phyloP scores from a whole-genome alignment of 2,113 vertebrate species.

The Lycocorax pyrrhopterus region DNA sequence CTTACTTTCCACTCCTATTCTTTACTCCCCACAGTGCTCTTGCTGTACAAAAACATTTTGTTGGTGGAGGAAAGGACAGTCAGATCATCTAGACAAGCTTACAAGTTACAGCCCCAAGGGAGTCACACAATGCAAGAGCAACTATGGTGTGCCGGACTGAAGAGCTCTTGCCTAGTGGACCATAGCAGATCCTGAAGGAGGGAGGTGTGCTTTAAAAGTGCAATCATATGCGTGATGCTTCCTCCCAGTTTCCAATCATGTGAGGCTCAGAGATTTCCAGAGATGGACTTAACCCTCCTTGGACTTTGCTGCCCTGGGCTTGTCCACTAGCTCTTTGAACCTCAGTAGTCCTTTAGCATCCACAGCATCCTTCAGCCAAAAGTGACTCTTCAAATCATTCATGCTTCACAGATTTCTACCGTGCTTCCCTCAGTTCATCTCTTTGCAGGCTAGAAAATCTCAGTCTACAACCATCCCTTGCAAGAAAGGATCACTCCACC shows the following conservation, averaged over 20 bases:
- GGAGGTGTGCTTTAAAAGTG: background rate
- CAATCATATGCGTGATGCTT: rapidly evolving
- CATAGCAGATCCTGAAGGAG: background rate
- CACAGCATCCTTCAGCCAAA: background rate
- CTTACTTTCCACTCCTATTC: background rate
- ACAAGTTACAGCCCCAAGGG: background rate
- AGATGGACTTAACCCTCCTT: background rate
- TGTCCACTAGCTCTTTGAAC: background rate
- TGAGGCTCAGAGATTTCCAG: background rate
- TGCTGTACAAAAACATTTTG: background rate
- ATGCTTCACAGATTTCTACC: background rate
- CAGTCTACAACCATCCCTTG: background rate
- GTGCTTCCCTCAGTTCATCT: background rate
- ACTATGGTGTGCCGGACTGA: background rate
- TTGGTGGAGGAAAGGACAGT: background rate
- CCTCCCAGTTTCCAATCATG: background rate
- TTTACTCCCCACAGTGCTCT: background rate
- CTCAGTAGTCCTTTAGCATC: background rate
- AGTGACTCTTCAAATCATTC: background rate
- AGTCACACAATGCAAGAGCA: background rate
- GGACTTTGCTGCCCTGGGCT: background rate
- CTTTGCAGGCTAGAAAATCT: background rate
- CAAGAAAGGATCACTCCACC: background rate
- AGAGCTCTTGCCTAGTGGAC: background rate
- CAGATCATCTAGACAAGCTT: background rate